These are phyloP conservation scores for Drosophila kanekoi DNA, from an alignment of 2,888 invertebrate species.

Conservation along the genomic window DNA sequence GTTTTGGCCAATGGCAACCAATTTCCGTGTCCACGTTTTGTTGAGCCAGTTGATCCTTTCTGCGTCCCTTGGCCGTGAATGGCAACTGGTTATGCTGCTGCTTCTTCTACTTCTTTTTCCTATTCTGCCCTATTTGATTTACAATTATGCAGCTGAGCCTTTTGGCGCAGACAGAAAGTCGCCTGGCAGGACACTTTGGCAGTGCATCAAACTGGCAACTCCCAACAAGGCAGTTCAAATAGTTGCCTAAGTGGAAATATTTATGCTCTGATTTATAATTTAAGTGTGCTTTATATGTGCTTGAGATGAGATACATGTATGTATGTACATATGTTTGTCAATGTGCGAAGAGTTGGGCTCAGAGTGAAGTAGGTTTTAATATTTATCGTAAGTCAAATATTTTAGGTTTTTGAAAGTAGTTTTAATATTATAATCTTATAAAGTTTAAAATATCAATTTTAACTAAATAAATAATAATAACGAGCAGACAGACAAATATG, in stretches of 20 bases:
- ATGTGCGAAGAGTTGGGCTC: too few species aligned
- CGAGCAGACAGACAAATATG: too few species aligned
- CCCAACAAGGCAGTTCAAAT: background rate
- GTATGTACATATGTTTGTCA: too few species aligned
- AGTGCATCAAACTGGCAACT: slow-evolving; percentile 1
- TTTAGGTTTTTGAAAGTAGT: too few species aligned
- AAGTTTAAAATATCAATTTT: too few species aligned
- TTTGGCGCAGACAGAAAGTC: slow-evolving; percentile 31
- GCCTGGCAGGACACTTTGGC: slow-evolving; percentile 41
- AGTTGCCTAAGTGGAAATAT: background rate
- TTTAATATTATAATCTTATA: too few species aligned
- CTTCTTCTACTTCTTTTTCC: background rate
- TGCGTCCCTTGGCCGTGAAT: background rate
- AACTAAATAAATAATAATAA: too few species aligned
- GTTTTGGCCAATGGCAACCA: slow-evolving; percentile 45
- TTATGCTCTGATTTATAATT: background rate
- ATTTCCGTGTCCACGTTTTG: slow-evolving; percentile 18
- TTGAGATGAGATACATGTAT: too few species aligned
- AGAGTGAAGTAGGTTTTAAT: too few species aligned
- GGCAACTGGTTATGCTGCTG: background rate
- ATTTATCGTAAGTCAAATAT: too few species aligned
- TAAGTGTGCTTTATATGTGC: background rate
- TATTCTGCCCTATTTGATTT: slow-evolving; percentile 31
- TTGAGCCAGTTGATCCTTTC: background rate
- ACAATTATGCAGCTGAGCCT: slow-evolving; percentile 37